These are phyloP conservation scores for Syrista parreyssii DNA, from an alignment of 2,888 invertebrate genomes.

Conservation along the genomic window DNA sequence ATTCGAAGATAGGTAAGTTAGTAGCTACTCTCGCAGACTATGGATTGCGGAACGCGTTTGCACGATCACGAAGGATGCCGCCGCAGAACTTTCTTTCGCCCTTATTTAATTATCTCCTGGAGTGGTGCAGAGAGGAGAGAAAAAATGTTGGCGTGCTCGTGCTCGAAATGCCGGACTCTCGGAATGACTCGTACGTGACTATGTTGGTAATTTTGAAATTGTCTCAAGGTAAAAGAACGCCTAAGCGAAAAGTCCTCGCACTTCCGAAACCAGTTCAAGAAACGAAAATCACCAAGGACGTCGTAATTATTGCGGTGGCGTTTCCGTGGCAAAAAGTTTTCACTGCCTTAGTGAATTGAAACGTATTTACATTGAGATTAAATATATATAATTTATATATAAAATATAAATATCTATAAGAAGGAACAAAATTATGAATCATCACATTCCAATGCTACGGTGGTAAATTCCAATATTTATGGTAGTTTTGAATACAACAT, in stretches of 20 bases:
- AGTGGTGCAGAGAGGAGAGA: neutral
- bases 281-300: neutral
- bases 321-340: neutral
- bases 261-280: neutral
- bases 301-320: neutral
- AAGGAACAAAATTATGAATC: too few relatives aligned
- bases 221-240: neutral
- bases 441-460: too few relatives aligned
- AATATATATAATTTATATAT: too few relatives aligned
- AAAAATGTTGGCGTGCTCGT: conserved; percentile 1
- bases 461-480: too few relatives aligned
- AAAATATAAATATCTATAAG: too few relatives aligned
- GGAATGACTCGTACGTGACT: conserved; percentile 8
- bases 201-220: neutral
- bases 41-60: neutral
- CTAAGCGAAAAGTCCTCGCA: neutral
- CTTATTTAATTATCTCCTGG: conserved; percentile 10
- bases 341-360: neutral
- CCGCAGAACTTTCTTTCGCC: neutral
- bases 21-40: neutral
- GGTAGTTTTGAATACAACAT: too few relatives aligned
- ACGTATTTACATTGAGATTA: neutral
- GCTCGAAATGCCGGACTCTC: neutral
- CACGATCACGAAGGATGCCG: neutral
- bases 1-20: neutral